Base-by-base conservation (phyloP, 1,140 invertebrate genomes). In the Dreissena rostriformis region DNA sequence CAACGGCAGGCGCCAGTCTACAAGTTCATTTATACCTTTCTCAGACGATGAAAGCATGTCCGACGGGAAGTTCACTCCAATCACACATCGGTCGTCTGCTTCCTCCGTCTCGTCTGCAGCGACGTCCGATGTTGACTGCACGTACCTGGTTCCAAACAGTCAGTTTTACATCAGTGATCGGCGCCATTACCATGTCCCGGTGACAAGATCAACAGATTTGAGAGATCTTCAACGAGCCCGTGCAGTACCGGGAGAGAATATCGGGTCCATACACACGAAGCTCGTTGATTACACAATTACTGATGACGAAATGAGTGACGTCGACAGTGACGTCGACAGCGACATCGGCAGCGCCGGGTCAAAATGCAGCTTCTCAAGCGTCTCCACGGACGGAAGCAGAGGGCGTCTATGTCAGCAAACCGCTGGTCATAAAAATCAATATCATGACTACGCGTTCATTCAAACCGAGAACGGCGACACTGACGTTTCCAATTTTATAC, bases 271-370 rank as follows among this genome's bases (percentile, higher is more conserved):
- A 39, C 39, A 39, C 39, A 39, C 28, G 15, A 81, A 75, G n/a
- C 80, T 82, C 57, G 80, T 82, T 12, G 57, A 82, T 17, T 82
- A 82, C 49, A 82, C 70, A 24, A 63, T 82, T 29, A 74, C 80
- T 52, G 80, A 82, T 22, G 72, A 82, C 28, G 80, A 82, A 55
- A 22, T 75, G 2, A 22, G 17, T 52, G 52, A 39, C n/a, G n/a
- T 49, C 53, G 79, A 81, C 11, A 81, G 19, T 73, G 39, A n/a
- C n/a, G n/a, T n/a, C n/a, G n/a, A n/a, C n/a, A n/a, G n/a, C n/a
- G 51, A 72, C 19, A 19, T 61, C 22, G 57, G 57, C 57, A 61
- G 57, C 57, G 57, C 57, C 11, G 57, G 57, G 22, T 61, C 57
- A 61, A 61, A 61, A 61, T 61, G 17, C 57, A 61, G 57, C 22